A percentile compares a stretch with the other conserved stretches of the same genome.
These are phyloP conservation scores for Bembecia ichneumoniformis DNA, from an alignment of 2,888 invertebrate species.

Conservation along the genomic window DNA sequence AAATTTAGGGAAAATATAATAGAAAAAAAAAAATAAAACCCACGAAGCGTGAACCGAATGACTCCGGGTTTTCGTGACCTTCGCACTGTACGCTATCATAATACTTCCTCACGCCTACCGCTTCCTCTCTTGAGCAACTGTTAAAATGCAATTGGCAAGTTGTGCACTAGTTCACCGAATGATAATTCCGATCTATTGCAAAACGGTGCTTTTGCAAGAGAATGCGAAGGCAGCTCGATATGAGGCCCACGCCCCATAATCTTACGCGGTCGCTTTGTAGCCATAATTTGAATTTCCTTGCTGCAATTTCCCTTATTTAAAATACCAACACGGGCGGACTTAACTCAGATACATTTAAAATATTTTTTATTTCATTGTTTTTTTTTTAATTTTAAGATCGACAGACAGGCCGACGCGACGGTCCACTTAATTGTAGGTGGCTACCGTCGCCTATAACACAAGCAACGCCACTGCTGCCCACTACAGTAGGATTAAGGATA, in stretches of 20 bases:
- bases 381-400: too few relatives aligned
- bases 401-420: too few relatives aligned
- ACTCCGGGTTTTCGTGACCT: slow-evolving; percentile 43
- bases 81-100: slow-evolving; percentile 33
- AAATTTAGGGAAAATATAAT: not conserved
- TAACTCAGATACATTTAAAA: too few relatives aligned
- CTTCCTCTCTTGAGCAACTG: slow-evolving; percentile 52
- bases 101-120: slow-evolving; percentile 50
- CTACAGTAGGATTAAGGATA: too few relatives aligned
- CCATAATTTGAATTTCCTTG: not conserved
- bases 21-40: not conserved
- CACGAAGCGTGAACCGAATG: slow-evolving; percentile 33
- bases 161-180: slow-evolving; percentile 67
- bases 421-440: too few relatives aligned
- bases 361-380: too few relatives aligned
- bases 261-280: slow-evolving; percentile 49
- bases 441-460: too few relatives aligned
- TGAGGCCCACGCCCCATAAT: slow-evolving; percentile 62
- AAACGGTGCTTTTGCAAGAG: slow-evolving; percentile 51
- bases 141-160: slow-evolving; percentile 42
- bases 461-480: too few relatives aligned
- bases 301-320: not conserved
- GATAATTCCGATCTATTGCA: slow-evolving; percentile 68
- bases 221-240: slow-evolving; percentile 54
- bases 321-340: not conserved